These are phyloP conservation scores for Pterostichus madidus DNA, from an alignment of 2,888 invertebrate genomes.

Conservation along the genomic window DNA sequence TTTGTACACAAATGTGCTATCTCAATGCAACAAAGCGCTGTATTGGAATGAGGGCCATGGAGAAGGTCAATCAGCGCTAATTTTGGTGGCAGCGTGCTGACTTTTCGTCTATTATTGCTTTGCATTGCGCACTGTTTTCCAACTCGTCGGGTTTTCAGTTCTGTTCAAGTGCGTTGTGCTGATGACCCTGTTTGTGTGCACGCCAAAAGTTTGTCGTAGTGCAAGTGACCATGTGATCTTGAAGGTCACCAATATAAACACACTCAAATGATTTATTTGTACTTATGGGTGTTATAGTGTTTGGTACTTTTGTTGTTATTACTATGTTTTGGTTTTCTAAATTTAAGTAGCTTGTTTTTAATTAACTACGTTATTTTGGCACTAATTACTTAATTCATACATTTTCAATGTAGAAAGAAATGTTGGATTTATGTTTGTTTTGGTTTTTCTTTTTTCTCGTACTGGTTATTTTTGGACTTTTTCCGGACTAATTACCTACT, in stretches of 20 bases:
- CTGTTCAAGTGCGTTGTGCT: conserved; percentile 52
- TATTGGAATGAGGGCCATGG: no score
- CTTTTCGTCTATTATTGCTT: not conserved
- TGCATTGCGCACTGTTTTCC: not conserved
- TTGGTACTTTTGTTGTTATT: no score
- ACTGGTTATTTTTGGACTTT: no score
- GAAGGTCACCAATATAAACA: conserved; percentile 49
- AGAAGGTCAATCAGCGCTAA: not conserved
- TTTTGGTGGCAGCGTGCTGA: not conserved
- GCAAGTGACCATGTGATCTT: conserved; percentile 55
- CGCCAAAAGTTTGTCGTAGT: conserved; percentile 54
- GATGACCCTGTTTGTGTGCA: conserved; percentile 62
- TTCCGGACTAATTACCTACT: no score
- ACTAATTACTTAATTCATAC: not conserved
- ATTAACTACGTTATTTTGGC: not conserved
- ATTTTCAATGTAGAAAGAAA: not conserved
- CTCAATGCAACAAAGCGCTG: no score
- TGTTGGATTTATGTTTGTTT: no score
- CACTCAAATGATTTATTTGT: not conserved
- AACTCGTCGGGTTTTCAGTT: not conserved
- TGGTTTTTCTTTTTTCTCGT: no score
- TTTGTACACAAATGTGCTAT: no score
- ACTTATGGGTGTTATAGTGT: not conserved
- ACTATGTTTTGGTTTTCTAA: not conserved
- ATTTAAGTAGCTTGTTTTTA: not conserved